Evolutionary conservation across 2,797 vertebrate genomes (phyloP).

Genomic region (Chelon labrosus): DNA sequence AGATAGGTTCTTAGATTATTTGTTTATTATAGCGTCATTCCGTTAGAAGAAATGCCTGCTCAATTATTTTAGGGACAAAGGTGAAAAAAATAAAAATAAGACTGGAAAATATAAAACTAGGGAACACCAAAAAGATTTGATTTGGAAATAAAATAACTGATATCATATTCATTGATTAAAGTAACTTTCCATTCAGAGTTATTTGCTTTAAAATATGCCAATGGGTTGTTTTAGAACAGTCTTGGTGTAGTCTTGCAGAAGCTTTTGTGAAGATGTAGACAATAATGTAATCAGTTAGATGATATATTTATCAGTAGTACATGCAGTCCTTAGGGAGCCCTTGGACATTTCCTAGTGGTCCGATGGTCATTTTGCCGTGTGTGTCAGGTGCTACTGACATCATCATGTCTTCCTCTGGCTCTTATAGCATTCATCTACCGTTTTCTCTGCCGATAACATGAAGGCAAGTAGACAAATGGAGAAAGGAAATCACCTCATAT

Average conservation of each 20-base stretch:
- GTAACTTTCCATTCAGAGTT: background rate
- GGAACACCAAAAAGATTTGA: background rate
- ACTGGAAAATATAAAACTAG: background rate
- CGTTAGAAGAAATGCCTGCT: background rate
- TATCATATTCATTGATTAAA: background rate
- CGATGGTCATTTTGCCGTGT: no score
- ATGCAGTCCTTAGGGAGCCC: no score
- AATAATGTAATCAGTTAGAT: conserved; percentile 2
- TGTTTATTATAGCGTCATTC: conserved; percentile 2
- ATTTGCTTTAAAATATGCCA: conserved; percentile 4
- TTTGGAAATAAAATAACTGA: background rate
- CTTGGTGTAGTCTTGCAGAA: background rate
- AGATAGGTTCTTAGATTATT: background rate
- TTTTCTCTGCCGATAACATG: no score
- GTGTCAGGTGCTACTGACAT: no score
- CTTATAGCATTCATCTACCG: no score
- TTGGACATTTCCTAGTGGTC: no score
- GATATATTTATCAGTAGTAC: background rate
- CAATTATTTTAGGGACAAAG: background rate
- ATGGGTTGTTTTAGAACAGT: background rate
- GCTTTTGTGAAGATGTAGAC: background rate
- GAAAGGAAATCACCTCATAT: no score
- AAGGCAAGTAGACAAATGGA: no score
- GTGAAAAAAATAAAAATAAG: background rate
- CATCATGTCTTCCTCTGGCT: no score